A percentile compares a stretch with the other conserved stretches of the same genome.
Conservation (phyloP, 2,888 invertebrate genomes). For the Eulithis prunata region DNA sequence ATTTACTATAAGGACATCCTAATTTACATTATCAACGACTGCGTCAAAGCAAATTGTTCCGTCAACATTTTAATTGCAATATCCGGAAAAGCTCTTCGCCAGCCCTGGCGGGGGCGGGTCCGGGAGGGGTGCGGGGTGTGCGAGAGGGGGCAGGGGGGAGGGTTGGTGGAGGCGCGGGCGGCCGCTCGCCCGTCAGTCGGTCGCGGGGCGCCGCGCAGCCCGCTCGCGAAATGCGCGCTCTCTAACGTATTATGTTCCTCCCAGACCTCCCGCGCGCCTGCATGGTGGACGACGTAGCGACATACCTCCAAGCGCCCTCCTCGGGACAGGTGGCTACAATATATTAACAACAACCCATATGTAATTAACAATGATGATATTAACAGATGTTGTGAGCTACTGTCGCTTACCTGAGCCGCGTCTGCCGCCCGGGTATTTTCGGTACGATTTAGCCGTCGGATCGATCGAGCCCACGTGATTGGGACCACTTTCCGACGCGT, state of each 20-base stretch:
- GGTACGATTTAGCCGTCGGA: conserved; percentile 71
- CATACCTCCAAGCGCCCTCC: conserved; percentile 97
- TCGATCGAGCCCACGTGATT: conserved; percentile 71
- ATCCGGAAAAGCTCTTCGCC: conserved; percentile 62
- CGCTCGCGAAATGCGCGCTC: conserved; percentile 78
- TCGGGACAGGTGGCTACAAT: conserved; percentile 94
- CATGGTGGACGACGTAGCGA: conserved; percentile 98
- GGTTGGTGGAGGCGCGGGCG: conserved; percentile 41
- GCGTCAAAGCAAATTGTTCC: conserved; percentile 32
- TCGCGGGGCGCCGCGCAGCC: conserved; percentile 81
- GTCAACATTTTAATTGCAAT: conserved; percentile 38
- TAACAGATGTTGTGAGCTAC: conserved; percentile 84
- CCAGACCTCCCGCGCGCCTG: conserved; percentile 96
- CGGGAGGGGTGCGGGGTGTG: conserved; percentile 42
- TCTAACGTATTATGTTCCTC: conserved; percentile 91
- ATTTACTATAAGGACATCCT: conserved; percentile 28
- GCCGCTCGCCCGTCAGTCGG: conserved; percentile 70
- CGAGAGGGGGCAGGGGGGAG: conserved; percentile 45
- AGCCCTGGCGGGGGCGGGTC: conserved; percentile 60
- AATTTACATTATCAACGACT: conserved; percentile 22
- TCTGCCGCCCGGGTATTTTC: conserved; percentile 83
- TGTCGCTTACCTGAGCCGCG: conserved; percentile 79
- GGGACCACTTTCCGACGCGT: conserved; percentile 44
- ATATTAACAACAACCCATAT: conserved; percentile 83
- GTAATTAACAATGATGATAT: conserved; percentile 85